A percentile compares a stretch with the other conserved stretches of the same genome.
These are phyloP conservation scores for Psilopogon haemacephalus DNA, from an alignment of 2,113 vertebrate genomes.

Conservation along the genomic window DNA sequence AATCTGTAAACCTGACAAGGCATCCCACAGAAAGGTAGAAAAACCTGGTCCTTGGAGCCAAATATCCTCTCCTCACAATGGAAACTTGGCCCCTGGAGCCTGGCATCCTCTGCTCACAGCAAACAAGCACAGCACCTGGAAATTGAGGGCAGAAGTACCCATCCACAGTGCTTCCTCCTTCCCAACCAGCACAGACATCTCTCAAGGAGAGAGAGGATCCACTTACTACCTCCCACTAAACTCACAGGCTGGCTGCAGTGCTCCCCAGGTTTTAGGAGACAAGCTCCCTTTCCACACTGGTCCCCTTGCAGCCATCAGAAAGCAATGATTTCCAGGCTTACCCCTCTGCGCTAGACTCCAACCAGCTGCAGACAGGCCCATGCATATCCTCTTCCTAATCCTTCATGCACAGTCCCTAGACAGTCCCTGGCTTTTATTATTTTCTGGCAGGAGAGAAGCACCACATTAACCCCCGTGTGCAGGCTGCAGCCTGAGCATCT, in stretches of 20 bases:
- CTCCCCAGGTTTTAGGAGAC: background rate
- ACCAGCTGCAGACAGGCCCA: slow-evolving; percentile 53
- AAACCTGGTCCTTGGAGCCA: background rate
- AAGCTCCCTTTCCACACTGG: background rate
- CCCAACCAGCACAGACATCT: background rate
- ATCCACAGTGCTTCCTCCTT: background rate
- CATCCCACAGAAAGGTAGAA: background rate
- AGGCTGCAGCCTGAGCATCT: slow-evolving; percentile 43
- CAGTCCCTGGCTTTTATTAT: slow-evolving; percentile 68
- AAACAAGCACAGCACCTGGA: background rate
- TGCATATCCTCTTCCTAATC: slow-evolving; percentile 61
- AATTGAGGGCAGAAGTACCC: background rate
- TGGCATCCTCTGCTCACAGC: background rate
- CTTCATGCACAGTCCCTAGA: slow-evolving; percentile 45
- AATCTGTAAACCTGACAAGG: background rate
- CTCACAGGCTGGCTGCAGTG: background rate
- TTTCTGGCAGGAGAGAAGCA: slow-evolving; percentile 60
- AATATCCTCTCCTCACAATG: background rate
- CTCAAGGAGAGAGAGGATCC: background rate
- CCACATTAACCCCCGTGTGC: background rate
- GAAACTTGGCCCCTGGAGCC: background rate
- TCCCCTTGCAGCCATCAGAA: background rate
- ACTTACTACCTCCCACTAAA: background rate
- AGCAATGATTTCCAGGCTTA: slow-evolving; percentile 58
- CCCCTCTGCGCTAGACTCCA: slow-evolving; percentile 24